Evolutionary conservation across 2,797 vertebrate species (phyloP).

Genomic region (Benthosema pterotum): DNA sequence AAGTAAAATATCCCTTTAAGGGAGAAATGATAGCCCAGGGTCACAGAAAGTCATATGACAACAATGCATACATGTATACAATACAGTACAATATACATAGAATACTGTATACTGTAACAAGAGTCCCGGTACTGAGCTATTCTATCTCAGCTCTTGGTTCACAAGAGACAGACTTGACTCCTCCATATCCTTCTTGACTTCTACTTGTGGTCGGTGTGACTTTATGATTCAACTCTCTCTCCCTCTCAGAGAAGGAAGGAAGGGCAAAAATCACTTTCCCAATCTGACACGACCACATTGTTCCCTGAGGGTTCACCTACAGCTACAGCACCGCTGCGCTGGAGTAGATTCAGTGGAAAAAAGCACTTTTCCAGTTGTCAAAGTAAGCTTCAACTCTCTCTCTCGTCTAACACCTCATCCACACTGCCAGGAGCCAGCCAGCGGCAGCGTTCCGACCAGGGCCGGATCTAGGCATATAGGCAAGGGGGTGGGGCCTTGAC

Average conservation of each 20-base stretch:
- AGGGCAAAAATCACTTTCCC: slow-evolving; percentile 55
- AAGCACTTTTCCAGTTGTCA: slow-evolving; percentile 41
- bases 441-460: too few relatives aligned
- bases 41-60: too few relatives aligned
- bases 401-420: too few relatives aligned
- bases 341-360: background rate
- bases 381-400: slow-evolving; percentile 27
- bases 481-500: too few relatives aligned
- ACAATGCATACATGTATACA: too few relatives aligned
- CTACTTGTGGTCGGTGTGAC: slow-evolving; percentile 43
- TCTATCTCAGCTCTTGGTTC: slow-evolving; percentile 9
- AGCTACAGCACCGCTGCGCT: slow-evolving; percentile 41
- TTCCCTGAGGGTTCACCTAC: slow-evolving; percentile 59
- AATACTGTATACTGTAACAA: slow-evolving; percentile 39
- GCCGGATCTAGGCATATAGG: too few relatives aligned
- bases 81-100: too few relatives aligned
- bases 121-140: slow-evolving; percentile 14
- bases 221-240: slow-evolving; percentile 29
- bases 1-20: too few relatives aligned
- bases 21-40: too few relatives aligned
- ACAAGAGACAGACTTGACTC: slow-evolving; percentile 12
- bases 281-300: slow-evolving; percentile 42
- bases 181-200: slow-evolving; percentile 11
- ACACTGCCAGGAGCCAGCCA: too few relatives aligned
- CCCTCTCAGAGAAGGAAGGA: slow-evolving; percentile 44